Conservation (phyloP, 2,797 vertebrate genomes). For the Gallinago solitaria region DNA sequence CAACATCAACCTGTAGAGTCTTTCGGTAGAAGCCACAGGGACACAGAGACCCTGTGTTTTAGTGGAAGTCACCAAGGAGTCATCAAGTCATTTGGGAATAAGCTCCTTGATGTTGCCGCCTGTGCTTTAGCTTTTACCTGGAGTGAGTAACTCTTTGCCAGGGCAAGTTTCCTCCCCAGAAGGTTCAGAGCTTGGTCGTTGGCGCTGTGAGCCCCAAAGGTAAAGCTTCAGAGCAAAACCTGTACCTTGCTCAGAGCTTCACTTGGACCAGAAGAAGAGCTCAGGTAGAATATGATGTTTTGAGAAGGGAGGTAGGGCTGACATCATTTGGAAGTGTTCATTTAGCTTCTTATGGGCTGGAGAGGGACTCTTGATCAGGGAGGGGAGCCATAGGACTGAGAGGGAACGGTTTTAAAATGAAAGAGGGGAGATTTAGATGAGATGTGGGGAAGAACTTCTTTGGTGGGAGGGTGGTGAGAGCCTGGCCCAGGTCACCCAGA, state of each 20-base stretch:
- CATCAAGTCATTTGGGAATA: neutral
- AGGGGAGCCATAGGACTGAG: too few species aligned
- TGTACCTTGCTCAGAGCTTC: neutral
- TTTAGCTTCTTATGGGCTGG: neutral
- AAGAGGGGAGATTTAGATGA: too few species aligned
- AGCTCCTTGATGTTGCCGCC: neutral
- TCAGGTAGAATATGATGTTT: neutral
- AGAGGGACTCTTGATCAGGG: too few species aligned
- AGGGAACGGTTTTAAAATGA: too few species aligned
- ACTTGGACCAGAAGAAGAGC: neutral
- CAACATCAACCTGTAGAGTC: neutral
- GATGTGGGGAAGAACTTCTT: too few species aligned
- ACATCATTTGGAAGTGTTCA: neutral
- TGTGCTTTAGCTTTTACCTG: neutral
- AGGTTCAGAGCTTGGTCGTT: neutral
- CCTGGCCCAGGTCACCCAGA: too few species aligned
- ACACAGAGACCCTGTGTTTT: neutral
- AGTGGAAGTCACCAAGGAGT: neutral
- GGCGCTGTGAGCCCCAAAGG: neutral
- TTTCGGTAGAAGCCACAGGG: accelerated
- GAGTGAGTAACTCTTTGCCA: neutral
- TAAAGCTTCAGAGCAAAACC: neutral
- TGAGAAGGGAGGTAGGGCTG: neutral
- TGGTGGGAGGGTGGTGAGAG: too few species aligned
- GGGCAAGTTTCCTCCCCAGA: neutral